Base-by-base conservation (phyloP, 2,113 vertebrate species). In the Microtus pennsylvanicus region DNA sequence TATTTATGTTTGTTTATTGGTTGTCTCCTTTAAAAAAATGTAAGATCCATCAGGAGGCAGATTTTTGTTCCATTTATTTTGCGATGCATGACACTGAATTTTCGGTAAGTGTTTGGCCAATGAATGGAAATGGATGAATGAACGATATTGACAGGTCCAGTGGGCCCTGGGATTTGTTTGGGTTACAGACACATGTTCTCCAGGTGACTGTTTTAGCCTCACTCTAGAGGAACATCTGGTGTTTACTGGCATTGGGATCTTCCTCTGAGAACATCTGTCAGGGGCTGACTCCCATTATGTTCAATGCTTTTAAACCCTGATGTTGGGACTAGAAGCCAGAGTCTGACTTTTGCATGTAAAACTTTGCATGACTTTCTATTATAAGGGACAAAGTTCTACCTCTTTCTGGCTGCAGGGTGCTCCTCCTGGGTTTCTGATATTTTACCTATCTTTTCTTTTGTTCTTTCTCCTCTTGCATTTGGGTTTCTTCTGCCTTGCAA, bases 1-100 rank as follows among this genome's bases (percentile, higher is more conserved):
- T 89, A 91, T 75, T 80, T 63, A 76, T 21, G 4, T 63, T 69
- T 78, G 7, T 50, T 70, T 94, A 81, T 82, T 74, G 26, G 5
- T 10, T 70, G 61, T 89, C n/a, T 90, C 2, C 30, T 87, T 82
- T 92, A 82, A 70, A 93, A 87, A 75, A 92, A 87, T 45, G 35
- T 42, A 90, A 83, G 75, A 63, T 82, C 69, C 45, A 50, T n/a
- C 7, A 77, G 26, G 38, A 90, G 33, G 61, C 24, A 52, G 6
- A 69, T 19, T 83, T 61, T 82, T 97, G 22, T 89, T 70, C 7
- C 55, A 45, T 90, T 88, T 58, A 89, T 33, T 78, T n/a, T 30
- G 80, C 3, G 70, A 55, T 19, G 2, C 12, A 58, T 2, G 61
- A 4, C 8, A 45, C 30, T 38, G 38, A 81, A 24, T 92, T 82